Evolutionary conservation across 2,113 vertebrate species (phyloP).

Genomic region (Hyperoodon ampullatus): DNA sequence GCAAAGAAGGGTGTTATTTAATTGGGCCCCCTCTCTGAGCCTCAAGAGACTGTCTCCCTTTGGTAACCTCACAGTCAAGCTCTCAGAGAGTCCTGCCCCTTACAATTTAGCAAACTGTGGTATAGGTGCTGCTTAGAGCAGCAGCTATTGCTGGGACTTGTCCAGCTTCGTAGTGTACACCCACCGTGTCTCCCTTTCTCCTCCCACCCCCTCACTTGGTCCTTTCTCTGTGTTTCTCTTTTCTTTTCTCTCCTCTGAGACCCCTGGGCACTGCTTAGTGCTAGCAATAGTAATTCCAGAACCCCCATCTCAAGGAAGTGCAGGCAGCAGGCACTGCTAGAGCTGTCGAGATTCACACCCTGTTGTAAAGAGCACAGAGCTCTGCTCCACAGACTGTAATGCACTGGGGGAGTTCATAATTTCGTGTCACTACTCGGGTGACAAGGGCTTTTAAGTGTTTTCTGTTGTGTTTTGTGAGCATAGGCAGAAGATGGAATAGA

Average conservation of each 20-base stretch:
- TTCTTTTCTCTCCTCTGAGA: neutral
- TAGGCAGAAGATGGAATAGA: neutral
- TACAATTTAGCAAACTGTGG: neutral
- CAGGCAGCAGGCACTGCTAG: neutral
- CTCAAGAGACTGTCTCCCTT: neutral
- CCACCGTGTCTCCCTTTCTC: neutral
- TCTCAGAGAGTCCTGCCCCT: neutral
- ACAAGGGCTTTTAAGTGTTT: neutral
- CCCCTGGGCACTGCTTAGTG: neutral
- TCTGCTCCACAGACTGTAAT: neutral
- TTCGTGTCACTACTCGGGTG: neutral
- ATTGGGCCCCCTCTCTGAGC: neutral
- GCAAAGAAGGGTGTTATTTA: constrained; percentile 16
- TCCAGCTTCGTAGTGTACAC: neutral
- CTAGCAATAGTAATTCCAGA: neutral
- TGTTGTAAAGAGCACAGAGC: neutral
- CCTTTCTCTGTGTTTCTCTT: neutral
- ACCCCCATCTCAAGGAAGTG: neutral
- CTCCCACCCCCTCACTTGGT: neutral
- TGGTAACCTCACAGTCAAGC: neutral
- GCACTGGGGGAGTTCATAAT: neutral
- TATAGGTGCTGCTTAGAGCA: neutral
- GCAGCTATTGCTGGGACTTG: neutral
- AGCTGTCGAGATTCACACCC: neutral
- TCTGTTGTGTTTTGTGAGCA: neutral